Conservation (phyloP, 2,888 invertebrate species). For the Helobdella robusta region DNA sequence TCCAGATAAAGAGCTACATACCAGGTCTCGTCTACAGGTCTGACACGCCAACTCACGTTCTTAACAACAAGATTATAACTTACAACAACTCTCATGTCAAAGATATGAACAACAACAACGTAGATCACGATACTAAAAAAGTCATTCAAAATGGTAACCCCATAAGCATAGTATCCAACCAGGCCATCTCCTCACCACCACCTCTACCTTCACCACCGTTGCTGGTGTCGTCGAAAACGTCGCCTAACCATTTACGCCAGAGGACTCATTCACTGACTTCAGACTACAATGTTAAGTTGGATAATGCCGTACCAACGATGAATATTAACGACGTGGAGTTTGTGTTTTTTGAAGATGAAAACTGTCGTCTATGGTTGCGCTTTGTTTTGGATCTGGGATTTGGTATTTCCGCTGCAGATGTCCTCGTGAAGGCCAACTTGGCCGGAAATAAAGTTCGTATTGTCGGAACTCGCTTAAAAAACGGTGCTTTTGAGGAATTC, state of each 20-base stretch:
- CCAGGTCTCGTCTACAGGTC: not conserved
- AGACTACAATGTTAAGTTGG: not conserved
- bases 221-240: not conserved
- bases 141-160: not conserved
- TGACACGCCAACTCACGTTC: not conserved
- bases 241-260: not conserved
- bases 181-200: not conserved
- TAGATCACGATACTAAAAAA: not conserved
- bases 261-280: not conserved
- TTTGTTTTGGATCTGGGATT: slow-evolving; percentile 24
- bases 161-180: not conserved
- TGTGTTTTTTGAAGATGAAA: slow-evolving; percentile 28
- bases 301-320: not conserved
- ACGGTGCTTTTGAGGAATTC: slow-evolving; percentile 17
- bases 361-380: slow-evolving; percentile 20
- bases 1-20: not conserved
- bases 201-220: not conserved
- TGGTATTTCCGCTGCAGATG: slow-evolving; percentile 28
- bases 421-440: slow-evolving; percentile 31
- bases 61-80: not conserved
- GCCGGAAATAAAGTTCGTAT: slow-evolving; percentile 30
- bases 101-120: too few species aligned
- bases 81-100: too few species aligned
- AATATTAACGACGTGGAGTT: slow-evolving; percentile 14
- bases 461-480: slow-evolving; percentile 24